Evolutionary conservation across 2,888 invertebrate species (phyloP).

Genomic region (Harpagoxenus sublaevis): DNA sequence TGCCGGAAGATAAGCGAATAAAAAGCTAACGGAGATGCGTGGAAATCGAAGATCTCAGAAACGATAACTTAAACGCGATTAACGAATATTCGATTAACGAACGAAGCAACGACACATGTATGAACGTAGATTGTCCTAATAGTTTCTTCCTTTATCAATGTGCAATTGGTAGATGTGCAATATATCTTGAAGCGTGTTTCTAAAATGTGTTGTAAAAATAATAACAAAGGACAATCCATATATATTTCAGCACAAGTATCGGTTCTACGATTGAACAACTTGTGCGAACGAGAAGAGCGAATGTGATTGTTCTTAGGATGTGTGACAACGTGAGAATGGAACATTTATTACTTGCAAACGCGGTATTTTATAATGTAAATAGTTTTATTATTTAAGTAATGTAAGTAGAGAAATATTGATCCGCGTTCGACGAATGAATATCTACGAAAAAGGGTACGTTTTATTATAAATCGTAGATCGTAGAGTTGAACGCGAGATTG

Average conservation of each 20-base stretch:
- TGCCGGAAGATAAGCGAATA: not conserved
- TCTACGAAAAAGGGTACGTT: not conserved
- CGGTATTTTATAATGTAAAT: conserved; percentile 22
- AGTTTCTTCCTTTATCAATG: not conserved
- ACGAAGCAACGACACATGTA: conserved; percentile 24
- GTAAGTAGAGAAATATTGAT: conserved; percentile 1
- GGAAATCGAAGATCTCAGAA: conserved; percentile 14
- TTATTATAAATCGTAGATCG: not conserved
- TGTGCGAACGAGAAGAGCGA: not conserved
- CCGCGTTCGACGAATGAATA: not conserved
- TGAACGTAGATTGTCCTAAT: too few species aligned
- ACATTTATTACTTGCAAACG: not conserved
- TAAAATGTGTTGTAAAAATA: not conserved
- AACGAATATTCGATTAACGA: conserved; percentile 51
- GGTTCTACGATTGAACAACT: not conserved
- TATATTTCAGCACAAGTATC: not conserved
- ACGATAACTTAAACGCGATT: conserved; percentile 54
- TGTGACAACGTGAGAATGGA: not conserved
- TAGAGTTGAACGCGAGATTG: not conserved
- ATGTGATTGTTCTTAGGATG: not conserved
- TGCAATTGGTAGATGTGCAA: not conserved
- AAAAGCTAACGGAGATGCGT: not conserved
- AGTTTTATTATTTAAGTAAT: not conserved
- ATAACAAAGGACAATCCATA: not conserved
- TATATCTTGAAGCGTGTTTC: not conserved